These are phyloP conservation scores for Dolichopus griseipennis DNA, from an alignment of 2,888 invertebrate genomes.

Conservation along the genomic window DNA sequence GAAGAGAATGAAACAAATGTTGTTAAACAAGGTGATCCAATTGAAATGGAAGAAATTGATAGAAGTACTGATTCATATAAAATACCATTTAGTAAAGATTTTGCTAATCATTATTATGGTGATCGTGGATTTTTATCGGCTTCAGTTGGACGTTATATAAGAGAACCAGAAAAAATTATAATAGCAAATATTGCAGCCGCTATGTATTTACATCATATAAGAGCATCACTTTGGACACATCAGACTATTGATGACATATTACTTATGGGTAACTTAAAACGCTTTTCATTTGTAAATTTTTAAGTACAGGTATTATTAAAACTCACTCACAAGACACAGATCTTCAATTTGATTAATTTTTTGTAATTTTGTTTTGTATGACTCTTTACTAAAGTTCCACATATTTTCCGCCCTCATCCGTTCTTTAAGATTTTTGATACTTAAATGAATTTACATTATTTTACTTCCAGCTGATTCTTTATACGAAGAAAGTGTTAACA, in stretches of 20 bases:
- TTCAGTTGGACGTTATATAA: conserved; percentile 31
- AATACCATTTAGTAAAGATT: conserved; percentile 22
- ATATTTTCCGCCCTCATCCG: no score
- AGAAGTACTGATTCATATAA: neutral
- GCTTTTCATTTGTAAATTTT: no score
- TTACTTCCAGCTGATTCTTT: conserved; percentile 15
- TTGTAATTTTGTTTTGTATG: no score
- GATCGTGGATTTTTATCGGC: conserved; percentile 37
- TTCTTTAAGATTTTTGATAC: no score
- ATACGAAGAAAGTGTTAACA: neutral
- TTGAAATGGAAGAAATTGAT: neutral
- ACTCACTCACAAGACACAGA: no score
- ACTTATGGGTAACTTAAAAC: conserved; percentile 11
- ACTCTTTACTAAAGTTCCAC: no score
- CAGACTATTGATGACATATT: conserved; percentile 38
- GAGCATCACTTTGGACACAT: conserved; percentile 39
- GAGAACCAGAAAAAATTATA: conserved; percentile 34
- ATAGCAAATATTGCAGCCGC: conserved; percentile 40
- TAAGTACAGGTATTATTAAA: no score
- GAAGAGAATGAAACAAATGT: conserved; percentile 13
- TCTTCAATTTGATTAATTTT: no score
- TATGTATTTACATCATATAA: conserved; percentile 36
- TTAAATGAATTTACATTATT: no score
- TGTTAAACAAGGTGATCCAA: conserved; percentile 9
- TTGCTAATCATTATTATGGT: conserved; percentile 27